phyloP scores from a whole-genome alignment of 2,888 invertebrate genomes.

The Metallyticus violacea region DNA sequence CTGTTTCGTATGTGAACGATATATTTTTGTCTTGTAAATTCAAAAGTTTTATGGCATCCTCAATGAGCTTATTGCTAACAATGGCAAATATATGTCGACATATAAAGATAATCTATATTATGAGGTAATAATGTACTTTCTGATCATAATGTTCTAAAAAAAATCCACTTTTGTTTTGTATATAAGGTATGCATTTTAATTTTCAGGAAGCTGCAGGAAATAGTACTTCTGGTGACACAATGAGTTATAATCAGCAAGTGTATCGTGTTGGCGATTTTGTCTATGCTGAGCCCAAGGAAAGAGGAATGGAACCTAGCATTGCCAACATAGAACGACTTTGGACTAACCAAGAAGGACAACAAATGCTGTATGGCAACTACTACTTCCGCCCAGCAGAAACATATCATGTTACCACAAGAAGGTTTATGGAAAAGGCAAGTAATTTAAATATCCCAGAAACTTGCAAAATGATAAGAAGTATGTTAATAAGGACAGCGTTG shows the following conservation, averaged over 20 bases:
- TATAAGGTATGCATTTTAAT: neutral
- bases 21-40: too few relatives aligned
- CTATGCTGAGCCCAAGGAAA: slow-evolving; percentile 71
- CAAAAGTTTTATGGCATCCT: too few relatives aligned
- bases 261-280: slow-evolving; percentile 89
- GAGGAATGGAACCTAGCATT: slow-evolving; percentile 70
- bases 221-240: slow-evolving; percentile 53
- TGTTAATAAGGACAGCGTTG: too few relatives aligned
- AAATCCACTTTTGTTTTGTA: neutral
- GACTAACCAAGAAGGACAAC: slow-evolving; percentile 77
- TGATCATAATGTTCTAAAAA: too few relatives aligned
- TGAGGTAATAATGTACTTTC: too few relatives aligned
- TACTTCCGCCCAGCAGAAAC: slow-evolving; percentile 94
- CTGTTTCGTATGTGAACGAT: too few relatives aligned
- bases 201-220: neutral
- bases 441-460: too few relatives aligned
- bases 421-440: slow-evolving; percentile 79
- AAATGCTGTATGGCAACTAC: slow-evolving; percentile 89
- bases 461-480: too few relatives aligned
- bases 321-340: slow-evolving; percentile 86
- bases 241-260: slow-evolving; percentile 72
- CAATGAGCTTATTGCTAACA: too few relatives aligned
- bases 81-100: too few relatives aligned
- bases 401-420: slow-evolving; percentile 90
- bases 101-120: too few relatives aligned